phyloP scores from a whole-genome alignment of 2,888 invertebrate genomes.

The Synanthedon vespiformis region DNA sequence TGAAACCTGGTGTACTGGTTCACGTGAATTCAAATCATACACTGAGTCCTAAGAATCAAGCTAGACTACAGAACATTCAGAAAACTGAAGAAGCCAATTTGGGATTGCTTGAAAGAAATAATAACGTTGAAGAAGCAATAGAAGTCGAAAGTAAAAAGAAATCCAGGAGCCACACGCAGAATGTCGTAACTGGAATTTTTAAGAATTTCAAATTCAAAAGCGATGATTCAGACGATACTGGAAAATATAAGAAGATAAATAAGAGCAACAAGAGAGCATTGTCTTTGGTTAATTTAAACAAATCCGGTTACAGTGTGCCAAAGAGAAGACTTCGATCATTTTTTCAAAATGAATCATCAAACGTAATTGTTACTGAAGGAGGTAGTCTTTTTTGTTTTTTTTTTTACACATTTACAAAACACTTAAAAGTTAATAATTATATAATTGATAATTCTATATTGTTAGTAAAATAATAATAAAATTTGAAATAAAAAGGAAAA shows the following conservation, averaged over 20 bases:
- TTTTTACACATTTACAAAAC: neutral
- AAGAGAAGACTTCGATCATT: slow-evolving; percentile 52
- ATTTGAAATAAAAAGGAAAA: too few relatives aligned
- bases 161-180: slow-evolving; percentile 36
- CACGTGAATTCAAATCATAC: slow-evolving; percentile 89
- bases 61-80: slow-evolving; percentile 32
- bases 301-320: slow-evolving; percentile 41
- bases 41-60: slow-evolving; percentile 69
- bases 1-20: slow-evolving; percentile 88
- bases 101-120: slow-evolving; percentile 54
- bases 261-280: slow-evolving; percentile 59
- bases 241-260: slow-evolving; percentile 60
- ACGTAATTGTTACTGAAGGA: slow-evolving; percentile 66
- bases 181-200: slow-evolving; percentile 45
- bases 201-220: slow-evolving; percentile 47
- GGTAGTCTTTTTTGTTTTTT: slow-evolving; percentile 32
- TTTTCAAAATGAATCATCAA: slow-evolving; percentile 59
- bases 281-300: slow-evolving; percentile 47
- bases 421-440: too few relatives aligned
- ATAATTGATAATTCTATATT: too few relatives aligned
- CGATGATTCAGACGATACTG: slow-evolving; percentile 55
- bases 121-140: slow-evolving; percentile 18
- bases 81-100: slow-evolving; percentile 34
- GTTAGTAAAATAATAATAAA: too few relatives aligned
- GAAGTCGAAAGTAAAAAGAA: slow-evolving; percentile 53